Percentiles rank a stretch among this genome's conserved stretches.
These are phyloP conservation scores for Tryphoninae sp. DNA, from an alignment of 2,888 invertebrate species.

Conservation along the genomic window DNA sequence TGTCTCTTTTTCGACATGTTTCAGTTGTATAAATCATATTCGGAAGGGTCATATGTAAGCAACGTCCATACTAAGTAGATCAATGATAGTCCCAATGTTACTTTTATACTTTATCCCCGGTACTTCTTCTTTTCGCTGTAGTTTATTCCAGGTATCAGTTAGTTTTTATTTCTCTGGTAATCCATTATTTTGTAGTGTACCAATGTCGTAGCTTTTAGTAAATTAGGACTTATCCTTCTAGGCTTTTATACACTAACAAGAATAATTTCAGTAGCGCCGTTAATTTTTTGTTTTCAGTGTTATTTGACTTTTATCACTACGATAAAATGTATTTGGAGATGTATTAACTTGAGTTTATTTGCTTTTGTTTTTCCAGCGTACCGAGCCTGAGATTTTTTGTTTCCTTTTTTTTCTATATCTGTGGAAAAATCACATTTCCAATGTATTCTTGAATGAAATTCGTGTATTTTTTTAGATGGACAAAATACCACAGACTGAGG, in stretches of 20 bases:
- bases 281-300: constrained; percentile 28
- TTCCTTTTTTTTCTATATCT: constrained; percentile 38
- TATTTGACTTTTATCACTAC: constrained; percentile 9
- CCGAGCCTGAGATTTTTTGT: constrained; percentile 38
- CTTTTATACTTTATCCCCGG: constrained; percentile 40
- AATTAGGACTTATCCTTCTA: constrained; percentile 15
- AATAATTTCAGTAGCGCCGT: constrained; percentile 25
- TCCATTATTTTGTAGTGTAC: constrained; percentile 40
- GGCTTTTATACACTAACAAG: constrained; percentile 27
- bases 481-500: constrained; percentile 74
- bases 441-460: not conserved
- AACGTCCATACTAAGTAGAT: constrained; percentile 67
- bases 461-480: constrained; percentile 74
- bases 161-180: constrained; percentile 50
- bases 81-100: constrained; percentile 39
- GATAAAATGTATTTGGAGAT: constrained; percentile 1
- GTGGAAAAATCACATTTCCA: constrained; percentile 9
- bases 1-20: constrained; percentile 73
- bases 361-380: constrained; percentile 21
- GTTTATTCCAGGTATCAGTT: constrained; percentile 60
- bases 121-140: constrained; percentile 52
- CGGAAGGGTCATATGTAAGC: constrained; percentile 81
- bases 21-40: constrained; percentile 81
- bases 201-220: constrained; percentile 30
- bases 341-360: constrained; percentile 44